Evolutionary conservation across 2,113 vertebrate genomes (phyloP).

Genomic region (Bagarius yarrelli): DNA sequence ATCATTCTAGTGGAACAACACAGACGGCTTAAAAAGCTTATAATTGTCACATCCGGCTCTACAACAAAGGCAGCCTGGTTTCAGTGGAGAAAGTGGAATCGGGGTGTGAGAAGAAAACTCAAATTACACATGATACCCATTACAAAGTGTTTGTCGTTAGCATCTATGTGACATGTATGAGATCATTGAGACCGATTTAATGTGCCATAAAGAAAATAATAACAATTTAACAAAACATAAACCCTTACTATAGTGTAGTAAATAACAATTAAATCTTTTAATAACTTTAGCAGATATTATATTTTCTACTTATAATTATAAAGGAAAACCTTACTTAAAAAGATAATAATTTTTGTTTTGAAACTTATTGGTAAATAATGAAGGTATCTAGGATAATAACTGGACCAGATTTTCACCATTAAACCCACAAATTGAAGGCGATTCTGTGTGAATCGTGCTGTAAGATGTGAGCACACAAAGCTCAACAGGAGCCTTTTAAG

Average conservation of each 20-base stretch:
- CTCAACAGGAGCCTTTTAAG: slow-evolving; percentile 24
- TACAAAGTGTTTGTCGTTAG: slow-evolving; percentile 2
- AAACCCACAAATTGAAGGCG: background rate
- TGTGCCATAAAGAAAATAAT: too few species aligned
- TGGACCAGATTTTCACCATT: background rate
- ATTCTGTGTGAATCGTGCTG: slow-evolving; percentile 29
- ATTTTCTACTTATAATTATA: background rate
- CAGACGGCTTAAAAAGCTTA: slow-evolving; percentile 24
- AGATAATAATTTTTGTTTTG: background rate
- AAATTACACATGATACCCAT: slow-evolving; percentile 38
- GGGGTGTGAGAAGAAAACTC: background rate
- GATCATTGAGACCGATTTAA: background rate
- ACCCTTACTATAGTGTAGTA: too few species aligned
- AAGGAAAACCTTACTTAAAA: background rate
- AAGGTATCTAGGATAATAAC: background rate
- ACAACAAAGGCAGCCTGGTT: slow-evolving; percentile 12
- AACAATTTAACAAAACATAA: too few species aligned
- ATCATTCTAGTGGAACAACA: background rate
- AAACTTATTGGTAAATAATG: background rate
- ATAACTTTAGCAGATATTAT: background rate
- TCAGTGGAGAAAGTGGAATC: slow-evolving; percentile 36
- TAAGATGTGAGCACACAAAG: background rate
- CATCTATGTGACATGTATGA: slow-evolving; percentile 32
- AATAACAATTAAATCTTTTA: background rate
- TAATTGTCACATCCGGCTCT: background rate